Evolutionary conservation across 2,888 invertebrate genomes (phyloP).

Genomic region (Pandemis cinnamomeana): DNA sequence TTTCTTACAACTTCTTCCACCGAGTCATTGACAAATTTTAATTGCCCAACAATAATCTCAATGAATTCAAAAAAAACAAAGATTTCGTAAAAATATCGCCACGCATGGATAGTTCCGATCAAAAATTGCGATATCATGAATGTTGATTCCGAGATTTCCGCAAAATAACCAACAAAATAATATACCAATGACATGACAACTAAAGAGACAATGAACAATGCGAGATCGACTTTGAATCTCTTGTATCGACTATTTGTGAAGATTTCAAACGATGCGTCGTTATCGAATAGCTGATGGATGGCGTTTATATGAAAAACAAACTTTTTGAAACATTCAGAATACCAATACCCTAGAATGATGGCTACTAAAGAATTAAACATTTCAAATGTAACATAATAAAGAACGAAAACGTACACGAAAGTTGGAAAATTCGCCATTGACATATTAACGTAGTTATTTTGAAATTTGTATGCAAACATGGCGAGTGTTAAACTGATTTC

Average conservation of each 20-base stretch:
- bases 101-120: not conserved
- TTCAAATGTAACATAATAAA: too few relatives aligned
- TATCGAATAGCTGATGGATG: too few relatives aligned
- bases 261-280: too few relatives aligned
- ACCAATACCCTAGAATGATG: too few relatives aligned
- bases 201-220: not conserved
- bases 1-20: not conserved
- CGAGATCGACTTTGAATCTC: slow-evolving; percentile 1
- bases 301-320: too few relatives aligned
- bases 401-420: too few relatives aligned
- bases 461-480: too few relatives aligned
- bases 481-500: too few relatives aligned
- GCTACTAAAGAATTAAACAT: too few relatives aligned
- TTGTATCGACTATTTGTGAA: not conserved
- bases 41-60: not conserved
- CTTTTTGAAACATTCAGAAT: too few relatives aligned
- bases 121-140: not conserved
- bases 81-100: not conserved
- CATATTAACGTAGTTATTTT: too few relatives aligned
- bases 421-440: too few relatives aligned
- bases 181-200: not conserved
- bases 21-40: not conserved
- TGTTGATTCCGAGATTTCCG: not conserved
- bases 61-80: not conserved
- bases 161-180: not conserved